Base-by-base conservation (phyloP, 1,140 invertebrate species). In the Drosophila tani region DNA sequence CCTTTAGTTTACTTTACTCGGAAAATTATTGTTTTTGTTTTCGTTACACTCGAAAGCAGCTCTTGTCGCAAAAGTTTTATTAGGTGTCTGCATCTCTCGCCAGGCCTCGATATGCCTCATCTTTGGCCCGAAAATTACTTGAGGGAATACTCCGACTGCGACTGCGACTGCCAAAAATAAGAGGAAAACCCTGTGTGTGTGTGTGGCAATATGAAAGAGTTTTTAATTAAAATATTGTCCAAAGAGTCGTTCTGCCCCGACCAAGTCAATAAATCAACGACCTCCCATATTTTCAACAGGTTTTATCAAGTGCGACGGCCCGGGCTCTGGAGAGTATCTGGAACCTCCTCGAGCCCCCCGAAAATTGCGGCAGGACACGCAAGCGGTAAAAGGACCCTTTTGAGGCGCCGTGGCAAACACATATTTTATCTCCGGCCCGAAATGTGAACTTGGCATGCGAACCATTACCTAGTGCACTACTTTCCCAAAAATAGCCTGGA, bases 11-110 rank as follows among this genome's bases (percentile, higher is more conserved):
- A 40, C 53, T 56, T 24, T 56, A 90, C 79, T 85, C 65, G 51
- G 82, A 90, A 56, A 90, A 91, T 85, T 87, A 90, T 90, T 88
- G 81, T 90, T 88, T 88, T 91, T 90, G 81, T 90, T 90, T 90
- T 90, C 78, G 85, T 91, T 82, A 82, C 86, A 88, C 84, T 88
- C 67, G 69, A 90, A 80, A 65, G 65, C 74, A 47, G 76, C 82
- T 53, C 81, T 90, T 90, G 79, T 85, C 81, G 85, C 66, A 90
- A 88, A 88, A 90, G 82, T 90, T 90, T 90, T 91, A 90, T 90
- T 90, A 90, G 85, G 86, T 90, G 85, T 90, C 86, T 90, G 85
- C 85, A 90, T 79, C 76, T 78, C 80, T 66, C 64, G 74, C 85
- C 81, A n/a, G 38, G 35, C 19, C 35, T 24, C 84, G 79, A 88